These are phyloP conservation scores for Plagiodera versicolora DNA, from an alignment of 2,888 invertebrate species.

Conservation along the genomic window DNA sequence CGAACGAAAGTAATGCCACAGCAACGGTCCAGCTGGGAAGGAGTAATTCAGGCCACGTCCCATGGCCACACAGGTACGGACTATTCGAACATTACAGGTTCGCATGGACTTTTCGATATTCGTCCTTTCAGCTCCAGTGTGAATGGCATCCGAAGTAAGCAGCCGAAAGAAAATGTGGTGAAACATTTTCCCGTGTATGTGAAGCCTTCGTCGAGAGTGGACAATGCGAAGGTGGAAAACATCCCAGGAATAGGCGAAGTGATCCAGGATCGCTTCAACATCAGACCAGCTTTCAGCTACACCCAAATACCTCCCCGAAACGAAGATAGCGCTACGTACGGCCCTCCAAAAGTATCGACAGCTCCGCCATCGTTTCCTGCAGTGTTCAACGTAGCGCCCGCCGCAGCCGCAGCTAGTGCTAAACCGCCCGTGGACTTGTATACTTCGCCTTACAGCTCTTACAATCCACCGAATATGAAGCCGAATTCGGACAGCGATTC, in stretches of 20 bases:
- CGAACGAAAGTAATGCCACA: conserved; percentile 17
- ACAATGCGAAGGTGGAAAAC: conserved; percentile 28
- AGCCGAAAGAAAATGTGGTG: conserved; percentile 36
- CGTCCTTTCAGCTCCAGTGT: conserved; percentile 45
- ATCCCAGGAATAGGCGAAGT: conserved; percentile 50
- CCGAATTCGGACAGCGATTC: conserved; percentile 29
- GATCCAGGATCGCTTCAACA: conserved; percentile 51
- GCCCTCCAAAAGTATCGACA: conserved; percentile 7
- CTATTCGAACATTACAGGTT: too few relatives aligned
- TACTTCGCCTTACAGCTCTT: conserved; percentile 46
- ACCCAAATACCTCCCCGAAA: conserved; percentile 22
- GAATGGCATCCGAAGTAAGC: conserved; percentile 42
- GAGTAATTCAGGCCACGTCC: conserved; percentile 43
- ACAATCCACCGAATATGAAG: conserved; percentile 42
- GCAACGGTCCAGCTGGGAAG: conserved; percentile 33
- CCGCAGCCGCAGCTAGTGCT: conserved; percentile 22
- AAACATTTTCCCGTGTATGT: conserved; percentile 40
- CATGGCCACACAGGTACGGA: conserved; percentile 49
- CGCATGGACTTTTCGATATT: too few relatives aligned
- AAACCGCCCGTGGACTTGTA: conserved; percentile 39
- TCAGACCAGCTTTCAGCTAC: conserved; percentile 50
- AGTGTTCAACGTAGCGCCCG: conserved; percentile 28
- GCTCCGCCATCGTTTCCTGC: conserved; percentile 27
- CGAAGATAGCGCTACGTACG: conserved; percentile 13
- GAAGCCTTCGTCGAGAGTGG: conserved; percentile 25